phyloP scores from a whole-genome alignment of 1,140 invertebrate genomes.

The Drosophila pachea region DNA sequence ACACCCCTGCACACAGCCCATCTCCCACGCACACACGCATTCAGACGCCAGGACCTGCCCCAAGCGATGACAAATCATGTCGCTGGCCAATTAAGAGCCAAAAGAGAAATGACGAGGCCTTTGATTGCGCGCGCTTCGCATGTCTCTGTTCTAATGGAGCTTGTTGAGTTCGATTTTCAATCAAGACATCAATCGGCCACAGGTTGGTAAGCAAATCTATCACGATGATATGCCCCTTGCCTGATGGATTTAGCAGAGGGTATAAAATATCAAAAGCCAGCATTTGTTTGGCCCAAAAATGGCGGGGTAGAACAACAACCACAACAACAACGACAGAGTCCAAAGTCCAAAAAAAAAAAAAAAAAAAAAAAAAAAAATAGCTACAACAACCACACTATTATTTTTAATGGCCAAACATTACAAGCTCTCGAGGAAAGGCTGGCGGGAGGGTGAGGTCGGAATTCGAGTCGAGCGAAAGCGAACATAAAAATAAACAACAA shows the following conservation, averaged over 20 bases:
- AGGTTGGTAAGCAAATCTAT: no score
- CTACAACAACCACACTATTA: conserved; percentile 71
- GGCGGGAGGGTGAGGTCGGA: background rate
- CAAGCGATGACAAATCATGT: conserved; percentile 27
- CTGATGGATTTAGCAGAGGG: background rate
- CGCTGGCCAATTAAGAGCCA: conserved; percentile 43
- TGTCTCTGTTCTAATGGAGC: no score
- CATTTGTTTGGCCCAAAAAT: conserved; percentile 48
- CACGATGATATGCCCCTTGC: background rate
- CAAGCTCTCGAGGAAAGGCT: conserved; percentile 50
- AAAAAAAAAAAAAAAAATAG: conserved; percentile 12
- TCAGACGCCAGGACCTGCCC: conserved; percentile 19
- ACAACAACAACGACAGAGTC: conserved; percentile 32
- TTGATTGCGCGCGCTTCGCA: no score
- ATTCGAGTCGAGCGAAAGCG: conserved; percentile 42
- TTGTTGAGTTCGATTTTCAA: no score
- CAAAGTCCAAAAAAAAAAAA: conserved; percentile 24
- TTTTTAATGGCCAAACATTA: conserved; percentile 77
- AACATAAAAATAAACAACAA: conserved; percentile 77
- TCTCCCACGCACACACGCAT: conserved; percentile 7
- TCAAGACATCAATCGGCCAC: no score
- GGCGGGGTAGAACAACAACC: conserved; percentile 6
- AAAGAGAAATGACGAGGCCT: no score
- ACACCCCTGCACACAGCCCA: background rate
- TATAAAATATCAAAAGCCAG: conserved; percentile 37